These are phyloP conservation scores for Conger conger DNA, from an alignment of 2,113 vertebrate species.

Conservation along the genomic window DNA sequence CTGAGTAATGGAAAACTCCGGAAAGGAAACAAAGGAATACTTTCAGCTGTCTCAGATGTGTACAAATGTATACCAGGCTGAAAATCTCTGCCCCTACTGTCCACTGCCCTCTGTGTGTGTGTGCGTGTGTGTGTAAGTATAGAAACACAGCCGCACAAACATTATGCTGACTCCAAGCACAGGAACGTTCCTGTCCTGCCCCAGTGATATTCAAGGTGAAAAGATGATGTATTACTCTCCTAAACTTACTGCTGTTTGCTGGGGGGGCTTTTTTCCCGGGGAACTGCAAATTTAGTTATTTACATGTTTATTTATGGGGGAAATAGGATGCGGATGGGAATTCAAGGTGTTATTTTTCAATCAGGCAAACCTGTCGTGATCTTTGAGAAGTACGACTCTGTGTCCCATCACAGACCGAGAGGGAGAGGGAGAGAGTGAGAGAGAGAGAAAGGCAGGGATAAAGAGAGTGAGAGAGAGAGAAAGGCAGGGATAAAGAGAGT, in stretches of 20 bases:
- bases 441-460: too few relatives aligned
- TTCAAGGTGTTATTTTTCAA: neutral
- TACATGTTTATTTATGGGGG: neutral
- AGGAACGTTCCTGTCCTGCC: neutral
- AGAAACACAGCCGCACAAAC: neutral
- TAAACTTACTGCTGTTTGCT: neutral
- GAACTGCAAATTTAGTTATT: neutral
- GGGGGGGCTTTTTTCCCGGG: neutral
- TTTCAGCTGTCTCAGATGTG: neutral
- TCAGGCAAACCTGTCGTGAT: neutral
- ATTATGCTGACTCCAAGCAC: constrained; percentile 6
- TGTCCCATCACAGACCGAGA: neutral
- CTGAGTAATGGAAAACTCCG: neutral
- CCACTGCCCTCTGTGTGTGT: neutral
- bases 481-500: too few relatives aligned
- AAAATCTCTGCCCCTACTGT: too few relatives aligned
- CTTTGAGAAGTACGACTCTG: neutral
- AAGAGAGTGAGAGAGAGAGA: neutral
- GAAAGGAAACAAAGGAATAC: neutral
- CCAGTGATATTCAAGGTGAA: neutral
- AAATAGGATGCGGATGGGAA: neutral
- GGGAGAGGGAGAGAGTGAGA: too few relatives aligned
- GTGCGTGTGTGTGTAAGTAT: neutral
- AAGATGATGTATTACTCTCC: neutral
- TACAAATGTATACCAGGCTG: neutral